Percentiles rank a stretch among this genome's conserved stretches.
These are phyloP conservation scores for Coluber constrictor DNA, from an alignment of 2,797 vertebrate genomes.

Conservation along the genomic window DNA sequence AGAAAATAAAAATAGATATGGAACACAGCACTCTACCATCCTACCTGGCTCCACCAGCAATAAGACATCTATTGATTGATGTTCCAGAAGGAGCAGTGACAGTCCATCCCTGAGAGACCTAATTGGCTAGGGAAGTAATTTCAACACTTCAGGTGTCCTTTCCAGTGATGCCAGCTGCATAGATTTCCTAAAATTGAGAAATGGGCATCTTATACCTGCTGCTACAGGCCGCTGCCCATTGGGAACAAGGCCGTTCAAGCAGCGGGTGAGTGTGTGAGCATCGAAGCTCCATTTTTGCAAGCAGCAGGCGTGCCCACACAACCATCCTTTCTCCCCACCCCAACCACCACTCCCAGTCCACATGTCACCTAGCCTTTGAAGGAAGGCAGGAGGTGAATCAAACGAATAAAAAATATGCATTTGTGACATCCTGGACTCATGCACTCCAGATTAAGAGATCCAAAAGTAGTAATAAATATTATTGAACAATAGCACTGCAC, in stretches of 20 bases:
- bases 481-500: background rate
- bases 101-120: background rate
- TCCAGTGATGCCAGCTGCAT: background rate
- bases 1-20: background rate
- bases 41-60: background rate
- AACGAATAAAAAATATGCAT: background rate
- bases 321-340: background rate
- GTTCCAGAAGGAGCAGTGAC: background rate
- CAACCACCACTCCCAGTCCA: background rate
- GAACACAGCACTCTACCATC: background rate
- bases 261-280: too few species aligned
- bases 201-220: background rate
- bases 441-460: background rate
- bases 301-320: background rate
- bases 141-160: background rate
- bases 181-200: background rate
- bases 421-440: background rate
- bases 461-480: background rate
- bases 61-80: background rate
- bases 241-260: background rate
- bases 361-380: background rate
- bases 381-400: background rate
- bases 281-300: background rate
- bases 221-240: background rate
- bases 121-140: background rate